Conservation (phyloP, 2,888 invertebrate species). For the Cephus rjabovi region DNA sequence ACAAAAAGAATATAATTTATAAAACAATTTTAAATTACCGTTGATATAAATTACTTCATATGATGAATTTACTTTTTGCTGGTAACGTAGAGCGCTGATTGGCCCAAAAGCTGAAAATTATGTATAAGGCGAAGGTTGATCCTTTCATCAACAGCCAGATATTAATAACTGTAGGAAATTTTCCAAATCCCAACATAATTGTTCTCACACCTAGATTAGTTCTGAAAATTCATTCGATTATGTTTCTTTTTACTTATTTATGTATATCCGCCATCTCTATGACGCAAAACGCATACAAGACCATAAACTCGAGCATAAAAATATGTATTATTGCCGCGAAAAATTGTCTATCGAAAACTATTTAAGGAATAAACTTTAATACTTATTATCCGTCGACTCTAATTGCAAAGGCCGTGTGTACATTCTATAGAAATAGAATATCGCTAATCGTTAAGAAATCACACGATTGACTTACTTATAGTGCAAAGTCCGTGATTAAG, state of each 20-base stretch:
- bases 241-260: background rate
- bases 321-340: background rate
- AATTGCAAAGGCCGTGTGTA: background rate
- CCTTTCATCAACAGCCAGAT: conserved; percentile 71
- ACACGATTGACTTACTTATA: background rate
- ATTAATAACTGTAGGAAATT: conserved; percentile 70
- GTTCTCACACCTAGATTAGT: conserved; percentile 72
- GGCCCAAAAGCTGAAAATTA: conserved; percentile 69
- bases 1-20: conserved; percentile 33
- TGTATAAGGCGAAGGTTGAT: conserved; percentile 65
- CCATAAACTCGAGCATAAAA: background rate
- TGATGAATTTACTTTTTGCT: conserved; percentile 59
- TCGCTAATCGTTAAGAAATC: background rate
- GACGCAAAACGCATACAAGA: background rate
- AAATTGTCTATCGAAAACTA: background rate
- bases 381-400: background rate
- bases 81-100: conserved; percentile 44
- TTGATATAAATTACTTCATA: background rate
- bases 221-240: conserved; percentile 56
- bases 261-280: background rate
- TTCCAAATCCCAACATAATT: conserved; percentile 72
- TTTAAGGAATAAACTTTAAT: background rate
- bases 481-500: background rate
- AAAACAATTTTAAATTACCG: background rate
- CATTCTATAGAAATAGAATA: background rate